A percentile compares a stretch with the other conserved stretches of the same genome.
Evolutionary conservation across 2,797 vertebrate genomes (phyloP).

Genomic region (Microctenopoma lineatum): DNA sequence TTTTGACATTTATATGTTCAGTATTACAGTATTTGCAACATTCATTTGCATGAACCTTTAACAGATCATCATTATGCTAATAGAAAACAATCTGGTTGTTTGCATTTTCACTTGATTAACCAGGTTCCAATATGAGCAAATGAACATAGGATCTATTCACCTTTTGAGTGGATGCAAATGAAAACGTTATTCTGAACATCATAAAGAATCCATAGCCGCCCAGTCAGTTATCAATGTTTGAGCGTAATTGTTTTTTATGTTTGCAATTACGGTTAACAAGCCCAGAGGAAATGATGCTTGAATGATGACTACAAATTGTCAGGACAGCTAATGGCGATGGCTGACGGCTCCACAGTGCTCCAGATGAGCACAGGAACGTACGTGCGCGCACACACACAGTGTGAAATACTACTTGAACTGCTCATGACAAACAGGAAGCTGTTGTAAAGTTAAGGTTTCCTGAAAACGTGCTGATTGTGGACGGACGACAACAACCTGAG

Average conservation of each 20-base stretch:
- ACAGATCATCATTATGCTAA: too few species aligned
- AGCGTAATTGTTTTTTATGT: conserved; percentile 11
- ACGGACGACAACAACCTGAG: neutral
- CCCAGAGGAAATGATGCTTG: conserved; percentile 30
- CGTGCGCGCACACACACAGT: too few species aligned
- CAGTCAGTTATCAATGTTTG: conserved; percentile 21
- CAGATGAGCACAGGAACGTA: neutral
- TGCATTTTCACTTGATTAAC: neutral
- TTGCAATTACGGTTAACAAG: conserved; percentile 32
- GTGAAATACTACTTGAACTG: conserved; percentile 5
- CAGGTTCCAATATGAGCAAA: neutral
- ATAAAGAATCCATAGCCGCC: conserved; percentile 21
- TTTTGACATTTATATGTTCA: too few species aligned
- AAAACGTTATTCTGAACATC: neutral
- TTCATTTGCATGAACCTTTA: too few species aligned
- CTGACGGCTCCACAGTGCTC: neutral
- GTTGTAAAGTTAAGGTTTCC: neutral
- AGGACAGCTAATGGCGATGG: conserved; percentile 19
- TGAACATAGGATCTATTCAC: neutral
- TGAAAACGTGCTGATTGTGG: neutral
- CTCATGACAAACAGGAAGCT: neutral
- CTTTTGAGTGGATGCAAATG: conserved; percentile 11
- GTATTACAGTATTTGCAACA: too few species aligned
- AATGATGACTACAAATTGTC: conserved; percentile 39
- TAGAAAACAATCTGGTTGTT: too few species aligned